phyloP scores from a whole-genome alignment of 2,888 invertebrate genomes.

The Cryptocephalus primarius region DNA sequence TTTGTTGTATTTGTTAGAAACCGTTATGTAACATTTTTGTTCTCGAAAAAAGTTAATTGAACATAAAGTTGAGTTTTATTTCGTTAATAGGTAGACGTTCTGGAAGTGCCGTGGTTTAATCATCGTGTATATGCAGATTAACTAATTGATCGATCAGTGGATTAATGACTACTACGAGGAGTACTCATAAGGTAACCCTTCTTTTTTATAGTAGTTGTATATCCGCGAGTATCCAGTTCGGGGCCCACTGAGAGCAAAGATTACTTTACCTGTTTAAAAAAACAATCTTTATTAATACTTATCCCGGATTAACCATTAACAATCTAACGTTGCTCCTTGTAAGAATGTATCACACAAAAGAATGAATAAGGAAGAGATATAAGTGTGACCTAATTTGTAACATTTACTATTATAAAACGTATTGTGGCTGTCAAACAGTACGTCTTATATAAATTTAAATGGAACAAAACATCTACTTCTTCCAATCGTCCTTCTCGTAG shows the following conservation, averaged over 20 bases:
- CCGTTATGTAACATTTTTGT: not conserved
- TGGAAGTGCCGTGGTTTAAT: no score
- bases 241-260: no score
- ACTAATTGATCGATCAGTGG: no score
- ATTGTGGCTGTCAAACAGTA: constrained; percentile 10
- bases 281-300: constrained; percentile 5
- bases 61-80: no score
- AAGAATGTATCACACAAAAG: constrained; percentile 5
- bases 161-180: no score
- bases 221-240: no score
- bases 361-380: constrained; percentile 8
- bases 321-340: not conserved
- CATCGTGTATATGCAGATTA: not conserved
- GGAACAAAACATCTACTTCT: constrained; percentile 31
- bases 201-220: no score
- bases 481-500: constrained; percentile 61
- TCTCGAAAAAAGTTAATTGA: not conserved
- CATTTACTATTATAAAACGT: constrained; percentile 7
- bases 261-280: constrained; percentile 1
- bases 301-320: constrained; percentile 3
- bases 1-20: no score
- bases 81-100: no score
- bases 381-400: constrained; percentile 4
- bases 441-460: not conserved
- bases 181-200: no score